A percentile compares a stretch with the other conserved stretches of the same genome.
Conservation (phyloP, 2,113 vertebrate genomes). For the Mixornis gularis region DNA sequence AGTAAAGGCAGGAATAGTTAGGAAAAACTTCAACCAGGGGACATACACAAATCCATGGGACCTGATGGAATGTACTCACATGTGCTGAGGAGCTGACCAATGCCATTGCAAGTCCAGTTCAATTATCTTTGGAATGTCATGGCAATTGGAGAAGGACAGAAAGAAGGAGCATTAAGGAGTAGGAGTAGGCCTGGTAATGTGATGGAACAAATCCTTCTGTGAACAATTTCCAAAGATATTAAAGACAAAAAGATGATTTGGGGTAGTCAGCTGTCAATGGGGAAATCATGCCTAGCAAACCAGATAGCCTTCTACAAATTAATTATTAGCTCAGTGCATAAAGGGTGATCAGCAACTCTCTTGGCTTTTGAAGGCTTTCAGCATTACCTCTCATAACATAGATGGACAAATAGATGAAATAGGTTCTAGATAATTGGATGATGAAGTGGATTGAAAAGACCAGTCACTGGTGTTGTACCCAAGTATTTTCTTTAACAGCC, state of each 20-base stretch:
- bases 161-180: not conserved
- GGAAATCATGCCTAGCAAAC: not conserved
- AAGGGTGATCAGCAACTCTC: not conserved
- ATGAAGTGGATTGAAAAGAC: not conserved
- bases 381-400: not conserved
- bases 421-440: not conserved
- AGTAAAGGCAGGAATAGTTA: not conserved
- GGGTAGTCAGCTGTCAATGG: not conserved
- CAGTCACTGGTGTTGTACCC: not conserved
- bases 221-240: not conserved
- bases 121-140: not conserved
- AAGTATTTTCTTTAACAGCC: not conserved
- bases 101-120: not conserved
- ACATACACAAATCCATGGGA: not conserved
- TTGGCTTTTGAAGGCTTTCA: not conserved
- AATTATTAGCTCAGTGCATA: not conserved
- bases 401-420: not conserved
- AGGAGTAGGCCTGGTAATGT: not conserved
- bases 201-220: not conserved
- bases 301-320: not conserved
- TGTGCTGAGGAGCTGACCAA: not conserved
- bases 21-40: not conserved
- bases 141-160: not conserved
- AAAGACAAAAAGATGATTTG: not conserved
- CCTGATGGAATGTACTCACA: fast-evolving